phyloP scores from a whole-genome alignment of 2,113 vertebrate genomes.

The Chlorodrepanis virens region DNA sequence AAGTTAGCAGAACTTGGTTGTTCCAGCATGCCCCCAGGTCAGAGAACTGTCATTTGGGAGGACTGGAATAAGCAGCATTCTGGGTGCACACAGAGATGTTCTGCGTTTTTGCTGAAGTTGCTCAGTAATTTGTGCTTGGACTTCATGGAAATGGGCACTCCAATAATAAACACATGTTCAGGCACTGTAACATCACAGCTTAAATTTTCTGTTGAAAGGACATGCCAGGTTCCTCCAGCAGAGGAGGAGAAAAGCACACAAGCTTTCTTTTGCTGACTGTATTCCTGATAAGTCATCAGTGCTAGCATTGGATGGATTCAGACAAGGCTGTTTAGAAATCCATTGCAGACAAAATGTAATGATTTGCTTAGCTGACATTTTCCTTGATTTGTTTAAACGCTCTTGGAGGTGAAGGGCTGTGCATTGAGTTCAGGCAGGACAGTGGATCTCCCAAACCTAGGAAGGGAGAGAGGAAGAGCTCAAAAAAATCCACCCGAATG shows the following conservation, averaged over 20 bases:
- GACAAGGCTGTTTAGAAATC: not conserved
- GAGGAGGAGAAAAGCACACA: not conserved
- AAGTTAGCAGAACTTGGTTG: constrained; percentile 25
- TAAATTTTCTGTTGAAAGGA: not conserved
- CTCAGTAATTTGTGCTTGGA: constrained; percentile 1
- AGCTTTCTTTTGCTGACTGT: not conserved
- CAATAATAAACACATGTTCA: not conserved
- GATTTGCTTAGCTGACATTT: not conserved
- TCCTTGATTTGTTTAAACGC: not conserved
- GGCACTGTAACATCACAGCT: not conserved
- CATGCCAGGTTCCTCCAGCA: not conserved
- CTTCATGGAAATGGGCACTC: not conserved
- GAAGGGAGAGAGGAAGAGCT: not conserved
- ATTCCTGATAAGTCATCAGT: not conserved
- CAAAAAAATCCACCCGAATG: not conserved
- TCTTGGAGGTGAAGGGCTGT: not conserved
- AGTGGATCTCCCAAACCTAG: not conserved
- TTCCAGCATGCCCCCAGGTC: not conserved
- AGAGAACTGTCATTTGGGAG: not conserved
- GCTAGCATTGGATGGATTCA: not conserved
- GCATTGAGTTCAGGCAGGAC: not conserved
- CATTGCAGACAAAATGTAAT: not conserved
- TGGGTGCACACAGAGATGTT: not conserved
- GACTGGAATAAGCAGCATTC: not conserved
- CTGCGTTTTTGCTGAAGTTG: not conserved